Evolutionary conservation across 2,113 vertebrate genomes (phyloP).

Genomic region (Cyphomyrus plagiostoma): DNA sequence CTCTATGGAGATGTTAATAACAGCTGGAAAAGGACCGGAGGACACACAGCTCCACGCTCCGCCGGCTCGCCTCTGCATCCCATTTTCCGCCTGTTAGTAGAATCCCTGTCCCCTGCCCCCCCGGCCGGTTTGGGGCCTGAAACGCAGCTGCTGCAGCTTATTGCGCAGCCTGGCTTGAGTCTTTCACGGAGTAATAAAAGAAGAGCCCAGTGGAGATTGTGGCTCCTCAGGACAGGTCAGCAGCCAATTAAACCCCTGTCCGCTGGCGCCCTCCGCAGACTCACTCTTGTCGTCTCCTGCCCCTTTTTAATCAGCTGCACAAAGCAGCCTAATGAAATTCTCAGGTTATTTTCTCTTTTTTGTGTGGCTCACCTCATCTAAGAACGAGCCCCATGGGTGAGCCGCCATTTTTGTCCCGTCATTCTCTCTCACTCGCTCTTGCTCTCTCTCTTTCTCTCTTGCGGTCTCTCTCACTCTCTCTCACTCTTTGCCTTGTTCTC

Average conservation of each 20-base stretch:
- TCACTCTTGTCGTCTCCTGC: neutral
- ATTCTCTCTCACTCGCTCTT: neutral
- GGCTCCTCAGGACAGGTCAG: constrained; percentile 30
- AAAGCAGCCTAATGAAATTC: constrained; percentile 22
- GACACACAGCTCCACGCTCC: constrained; percentile 31
- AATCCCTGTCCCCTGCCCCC: neutral
- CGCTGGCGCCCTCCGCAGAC: constrained; percentile 16
- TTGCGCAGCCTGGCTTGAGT: neutral
- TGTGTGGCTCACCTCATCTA: neutral
- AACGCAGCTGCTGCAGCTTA: neutral
- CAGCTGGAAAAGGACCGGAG: constrained; percentile 49
- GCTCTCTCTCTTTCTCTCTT: neutral
- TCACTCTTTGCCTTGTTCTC: too few species aligned
- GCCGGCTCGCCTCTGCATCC: neutral
- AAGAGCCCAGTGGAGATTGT: neutral
- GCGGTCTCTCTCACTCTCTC: neutral
- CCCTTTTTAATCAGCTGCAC: constrained; percentile 38
- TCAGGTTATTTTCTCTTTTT: constrained; percentile 9
- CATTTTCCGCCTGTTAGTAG: neutral
- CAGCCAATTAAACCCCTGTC: constrained; percentile 39
- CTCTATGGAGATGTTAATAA: constrained; percentile 48
- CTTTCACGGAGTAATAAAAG: neutral
- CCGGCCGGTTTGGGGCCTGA: neutral
- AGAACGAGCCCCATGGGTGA: neutral
- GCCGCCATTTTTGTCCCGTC: neutral